These are phyloP conservation scores for Acanthisitta chloris DNA, from an alignment of 2,113 vertebrate species.

Conservation along the genomic window DNA sequence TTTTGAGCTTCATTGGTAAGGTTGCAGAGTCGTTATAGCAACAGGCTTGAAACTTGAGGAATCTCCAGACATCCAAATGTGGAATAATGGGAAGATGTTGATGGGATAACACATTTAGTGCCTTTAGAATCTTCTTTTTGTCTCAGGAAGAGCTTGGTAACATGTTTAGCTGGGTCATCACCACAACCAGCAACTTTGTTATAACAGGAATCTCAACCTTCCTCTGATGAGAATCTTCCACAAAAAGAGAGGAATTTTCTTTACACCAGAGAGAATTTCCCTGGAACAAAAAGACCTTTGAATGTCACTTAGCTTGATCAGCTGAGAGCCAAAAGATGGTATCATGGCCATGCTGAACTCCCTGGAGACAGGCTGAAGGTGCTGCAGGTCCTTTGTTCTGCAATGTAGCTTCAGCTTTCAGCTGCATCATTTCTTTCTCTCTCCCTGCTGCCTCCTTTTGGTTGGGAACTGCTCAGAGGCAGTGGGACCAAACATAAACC, in stretches of 20 bases:
- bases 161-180: background rate
- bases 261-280: background rate
- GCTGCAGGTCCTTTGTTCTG: background rate
- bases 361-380: background rate
- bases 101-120: background rate
- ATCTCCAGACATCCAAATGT: background rate
- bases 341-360: background rate
- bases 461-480: background rate
- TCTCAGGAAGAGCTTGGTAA: background rate
- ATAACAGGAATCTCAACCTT: background rate
- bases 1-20: background rate
- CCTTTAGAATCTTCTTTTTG: background rate
- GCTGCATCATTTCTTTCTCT: background rate
- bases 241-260: background rate
- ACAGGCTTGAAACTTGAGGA: background rate
- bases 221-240: background rate
- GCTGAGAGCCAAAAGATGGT: background rate
- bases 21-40: background rate
- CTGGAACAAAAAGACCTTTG: background rate
- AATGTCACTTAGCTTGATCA: background rate
- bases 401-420: background rate
- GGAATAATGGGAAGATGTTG: background rate
- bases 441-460: background rate
- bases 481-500: background rate
- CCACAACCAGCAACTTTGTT: background rate